Evolutionary conservation across 2,113 vertebrate species (phyloP), one percentile per base, ranked within the genome.

Genomic region (Eptatretus burgeri): DNA sequence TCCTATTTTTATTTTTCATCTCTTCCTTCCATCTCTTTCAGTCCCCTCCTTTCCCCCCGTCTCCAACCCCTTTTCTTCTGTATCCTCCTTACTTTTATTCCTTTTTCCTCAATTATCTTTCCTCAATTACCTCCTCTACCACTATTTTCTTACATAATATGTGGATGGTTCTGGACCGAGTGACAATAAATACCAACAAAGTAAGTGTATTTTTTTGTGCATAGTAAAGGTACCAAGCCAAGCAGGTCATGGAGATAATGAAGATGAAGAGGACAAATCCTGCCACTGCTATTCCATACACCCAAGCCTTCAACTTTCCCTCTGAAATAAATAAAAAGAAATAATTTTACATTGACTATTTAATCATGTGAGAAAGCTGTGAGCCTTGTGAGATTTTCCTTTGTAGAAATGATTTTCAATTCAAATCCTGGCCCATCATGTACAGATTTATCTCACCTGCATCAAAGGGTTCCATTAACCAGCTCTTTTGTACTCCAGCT

Each of bases 201-300:
- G 27, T 41, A 41, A 41, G 27, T 41, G 27, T 41, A 41, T 41
- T 41, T 41, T n/a, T 41, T 41, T 41, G 27, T 41, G 10, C 52
- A 60, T 69, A 71, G 73, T 72, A 66, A 71, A 89, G 88, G 93
- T 80, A 98, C 91, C 91, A 98, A 74, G 87, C 89, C 77, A 98
- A 80, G 78, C 95, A 98, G 78, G 85, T 83, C 89, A 98, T 89
- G 77, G 91, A 95, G 76, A 87, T 77, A 77, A 98, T 77, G 81
- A 98, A 98, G 75, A 95, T 78, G 76, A 98, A 79, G 71, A 98
- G 82, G 73, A 98, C 91, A 75, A 88, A 82, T 67, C 79, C 84
- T 69, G 88, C 89, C 27, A 86, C 86, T 67, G 85, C 84, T 70
- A 93, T 88, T 69, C 89, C 91, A 52, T 93, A 98, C 74, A 98